Percentiles rank a stretch among this genome's conserved stretches.
phyloP scores from a whole-genome alignment of 2,113 vertebrate genomes.

The Gnathonemus longibarbis region DNA sequence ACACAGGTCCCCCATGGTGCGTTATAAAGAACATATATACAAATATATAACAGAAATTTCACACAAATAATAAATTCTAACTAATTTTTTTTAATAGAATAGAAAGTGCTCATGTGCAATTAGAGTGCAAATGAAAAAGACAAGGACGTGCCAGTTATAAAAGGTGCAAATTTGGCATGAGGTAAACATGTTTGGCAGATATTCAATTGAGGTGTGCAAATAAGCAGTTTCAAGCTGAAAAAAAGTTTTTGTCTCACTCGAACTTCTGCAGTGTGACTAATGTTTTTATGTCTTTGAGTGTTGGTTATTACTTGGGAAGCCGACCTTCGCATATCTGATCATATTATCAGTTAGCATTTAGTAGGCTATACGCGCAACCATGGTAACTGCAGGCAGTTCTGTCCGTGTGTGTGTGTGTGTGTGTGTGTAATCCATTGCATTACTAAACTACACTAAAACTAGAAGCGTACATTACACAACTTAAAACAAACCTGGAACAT shows the following conservation, averaged over 20 bases:
- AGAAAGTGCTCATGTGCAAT: too few species aligned
- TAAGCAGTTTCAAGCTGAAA: neutral
- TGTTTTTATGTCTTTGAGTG: slow-evolving; percentile 51
- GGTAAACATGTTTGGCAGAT: too few species aligned
- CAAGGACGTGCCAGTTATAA: too few species aligned
- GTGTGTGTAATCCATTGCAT: neutral
- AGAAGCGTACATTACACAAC: neutral
- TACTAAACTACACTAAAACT: neutral
- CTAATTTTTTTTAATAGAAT: too few species aligned
- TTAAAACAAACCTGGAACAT: neutral
- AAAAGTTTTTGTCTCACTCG: neutral
- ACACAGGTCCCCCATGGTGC: too few species aligned
- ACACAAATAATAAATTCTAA: too few species aligned
- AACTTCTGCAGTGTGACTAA: slow-evolving; percentile 36
- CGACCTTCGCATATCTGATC: slow-evolving; percentile 33
- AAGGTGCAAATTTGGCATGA: too few species aligned
- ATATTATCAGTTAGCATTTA: slow-evolving; percentile 6
- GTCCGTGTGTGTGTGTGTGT: neutral
- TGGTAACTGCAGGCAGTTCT: neutral
- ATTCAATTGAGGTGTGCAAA: too few species aligned
- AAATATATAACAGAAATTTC: too few species aligned
- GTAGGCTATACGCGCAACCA: neutral
- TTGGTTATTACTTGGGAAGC: slow-evolving; percentile 58
- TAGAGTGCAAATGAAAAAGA: too few species aligned
- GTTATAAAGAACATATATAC: too few species aligned